A percentile compares a stretch with the other conserved stretches of the same genome.
phyloP scores from a whole-genome alignment of 2,113 vertebrate species.

The Phodopus roborovskii region DNA sequence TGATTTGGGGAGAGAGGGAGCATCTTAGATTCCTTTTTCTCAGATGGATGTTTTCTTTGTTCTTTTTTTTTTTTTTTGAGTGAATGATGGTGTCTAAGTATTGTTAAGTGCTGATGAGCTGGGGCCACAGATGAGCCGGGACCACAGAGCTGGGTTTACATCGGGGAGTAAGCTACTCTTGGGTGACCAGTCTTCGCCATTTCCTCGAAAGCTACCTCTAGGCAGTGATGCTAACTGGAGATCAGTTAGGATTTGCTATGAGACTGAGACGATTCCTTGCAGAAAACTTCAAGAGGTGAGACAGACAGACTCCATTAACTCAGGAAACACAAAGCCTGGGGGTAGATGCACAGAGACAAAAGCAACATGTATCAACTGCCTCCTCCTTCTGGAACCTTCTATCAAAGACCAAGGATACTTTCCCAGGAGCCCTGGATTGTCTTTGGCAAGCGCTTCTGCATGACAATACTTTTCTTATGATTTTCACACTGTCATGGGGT shows the following conservation, averaged over 20 bases:
- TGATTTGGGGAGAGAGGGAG: neutral
- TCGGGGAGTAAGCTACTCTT: neutral
- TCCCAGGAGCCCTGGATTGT: conserved; percentile 58
- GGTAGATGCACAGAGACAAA: conserved; percentile 73
- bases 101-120: neutral
- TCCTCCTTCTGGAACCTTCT: conserved; percentile 66
- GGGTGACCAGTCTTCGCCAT: neutral
- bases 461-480: rapidly evolving
- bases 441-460: conserved; percentile 34
- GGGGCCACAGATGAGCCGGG: neutral
- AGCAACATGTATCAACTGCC: conserved; percentile 72
- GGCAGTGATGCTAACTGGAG: neutral
- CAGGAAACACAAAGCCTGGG: conserved; percentile 68
- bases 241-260: conserved; percentile 63
- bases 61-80: neutral
- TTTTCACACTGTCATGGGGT: neutral
- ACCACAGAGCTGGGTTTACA: too few relatives aligned
- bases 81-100: neutral
- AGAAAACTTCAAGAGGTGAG: conserved; percentile 50
- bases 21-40: neutral
- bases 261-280: conserved; percentile 49
- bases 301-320: conserved; percentile 66
- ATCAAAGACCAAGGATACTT: conserved; percentile 72
- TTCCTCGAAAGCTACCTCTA: rapidly evolving
- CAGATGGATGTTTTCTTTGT: rapidly evolving